A percentile compares a stretch with the other conserved stretches of the same genome.
phyloP scores from a whole-genome alignment of 1,140 invertebrate genomes.

The Lamellibrachia luymesi region DNA sequence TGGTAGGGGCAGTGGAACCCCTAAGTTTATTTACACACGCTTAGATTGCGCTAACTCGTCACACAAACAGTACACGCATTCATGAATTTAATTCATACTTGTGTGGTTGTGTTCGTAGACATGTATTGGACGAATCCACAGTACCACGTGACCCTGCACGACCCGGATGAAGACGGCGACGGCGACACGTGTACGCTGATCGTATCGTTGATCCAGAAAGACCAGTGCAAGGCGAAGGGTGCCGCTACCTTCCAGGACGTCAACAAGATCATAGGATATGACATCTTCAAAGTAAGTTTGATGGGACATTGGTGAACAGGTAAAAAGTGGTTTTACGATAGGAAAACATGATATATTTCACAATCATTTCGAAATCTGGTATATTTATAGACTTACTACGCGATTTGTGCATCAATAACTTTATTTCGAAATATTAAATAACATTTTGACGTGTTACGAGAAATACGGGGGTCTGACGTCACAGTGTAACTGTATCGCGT shows the following conservation, averaged over 20 bases:
- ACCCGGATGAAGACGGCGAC: slow-evolving; percentile 38
- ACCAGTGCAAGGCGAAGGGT: neutral
- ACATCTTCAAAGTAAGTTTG: slow-evolving; percentile 26
- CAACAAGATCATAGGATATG: slow-evolving; percentile 19
- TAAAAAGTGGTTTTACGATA: neutral
- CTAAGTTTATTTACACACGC: no score
- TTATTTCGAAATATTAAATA: neutral
- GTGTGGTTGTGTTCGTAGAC: slow-evolving; percentile 57
- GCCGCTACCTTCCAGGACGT: slow-evolving; percentile 1
- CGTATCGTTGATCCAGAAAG: slow-evolving; percentile 30
- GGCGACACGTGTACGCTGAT: slow-evolving; percentile 42
- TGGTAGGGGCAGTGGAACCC: no score
- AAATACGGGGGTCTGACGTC: no score
- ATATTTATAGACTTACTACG: neutral
- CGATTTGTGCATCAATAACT: neutral
- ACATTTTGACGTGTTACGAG: no score
- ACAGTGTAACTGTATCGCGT: no score
- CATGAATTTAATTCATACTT: neutral
- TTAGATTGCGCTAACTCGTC: no score
- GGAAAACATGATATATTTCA: neutral
- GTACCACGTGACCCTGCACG: slow-evolving; percentile 81
- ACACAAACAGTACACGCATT: neutral
- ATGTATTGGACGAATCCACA: slow-evolving; percentile 93
- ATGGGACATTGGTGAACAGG: neutral
- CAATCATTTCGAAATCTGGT: neutral